phyloP scores from a whole-genome alignment of 2,113 vertebrate species.

The Machaerirhynchus nigripectus region DNA sequence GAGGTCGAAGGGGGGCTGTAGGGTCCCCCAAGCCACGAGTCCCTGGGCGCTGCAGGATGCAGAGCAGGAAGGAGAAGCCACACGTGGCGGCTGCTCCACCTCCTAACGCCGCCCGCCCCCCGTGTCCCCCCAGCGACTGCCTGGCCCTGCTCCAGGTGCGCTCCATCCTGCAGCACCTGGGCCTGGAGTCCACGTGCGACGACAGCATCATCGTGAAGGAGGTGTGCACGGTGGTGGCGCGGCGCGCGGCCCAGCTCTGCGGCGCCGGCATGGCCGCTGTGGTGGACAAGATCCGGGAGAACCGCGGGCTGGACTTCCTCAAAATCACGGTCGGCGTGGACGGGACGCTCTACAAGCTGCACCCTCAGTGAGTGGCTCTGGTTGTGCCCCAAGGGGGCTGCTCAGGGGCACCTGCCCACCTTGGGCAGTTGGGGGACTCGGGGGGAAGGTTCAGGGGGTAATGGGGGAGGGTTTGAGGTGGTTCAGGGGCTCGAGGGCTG shows the following conservation, averaged over 20 bases:
- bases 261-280: conserved; percentile 90
- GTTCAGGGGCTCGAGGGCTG: not conserved
- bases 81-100: rapidly evolving
- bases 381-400: not conserved
- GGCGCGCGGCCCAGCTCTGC: conserved; percentile 89
- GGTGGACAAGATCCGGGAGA: conserved; percentile 91
- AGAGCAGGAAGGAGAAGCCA: not conserved
- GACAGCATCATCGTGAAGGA: conserved; percentile 98
- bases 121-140: conserved; percentile 76
- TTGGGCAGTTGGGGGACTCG: rapidly evolving
- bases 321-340: conserved; percentile 91
- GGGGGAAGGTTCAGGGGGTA: not conserved
- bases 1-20: not conserved
- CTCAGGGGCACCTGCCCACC: rapidly evolving
- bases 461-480: not conserved
- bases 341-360: conserved; percentile 93
- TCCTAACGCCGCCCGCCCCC: not conserved
- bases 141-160: conserved; percentile 94
- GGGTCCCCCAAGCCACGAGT: rapidly evolving
- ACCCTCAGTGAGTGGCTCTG: conserved; percentile 87
- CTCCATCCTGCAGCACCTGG: conserved; percentile 90
- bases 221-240: conserved; percentile 87
- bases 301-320: conserved; percentile 85
- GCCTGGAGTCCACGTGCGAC: conserved; percentile 89
- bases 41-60: not conserved